phyloP scores from a whole-genome alignment of 2,888 invertebrate genomes.

The Timema cristinae region DNA sequence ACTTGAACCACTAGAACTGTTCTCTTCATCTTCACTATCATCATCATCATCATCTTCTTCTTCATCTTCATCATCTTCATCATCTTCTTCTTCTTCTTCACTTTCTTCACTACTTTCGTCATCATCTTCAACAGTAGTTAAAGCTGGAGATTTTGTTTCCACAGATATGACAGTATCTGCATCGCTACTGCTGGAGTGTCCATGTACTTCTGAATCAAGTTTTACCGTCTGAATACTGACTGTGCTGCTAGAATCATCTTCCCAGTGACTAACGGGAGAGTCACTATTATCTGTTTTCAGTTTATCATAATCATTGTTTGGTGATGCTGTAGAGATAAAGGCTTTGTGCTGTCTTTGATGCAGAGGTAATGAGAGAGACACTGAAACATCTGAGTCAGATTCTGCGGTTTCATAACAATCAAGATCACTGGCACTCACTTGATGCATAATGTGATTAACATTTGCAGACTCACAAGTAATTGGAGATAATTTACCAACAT shows the following conservation, averaged over 20 bases:
- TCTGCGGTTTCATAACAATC: slow-evolving; percentile 27
- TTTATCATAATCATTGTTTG: slow-evolving; percentile 34
- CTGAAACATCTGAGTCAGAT: slow-evolving; percentile 32
- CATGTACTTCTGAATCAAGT: slow-evolving; percentile 10
- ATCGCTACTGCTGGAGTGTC: slow-evolving; percentile 27
- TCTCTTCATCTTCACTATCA: slow-evolving; percentile 33
- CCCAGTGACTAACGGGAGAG: slow-evolving; percentile 33
- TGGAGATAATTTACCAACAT: slow-evolving; percentile 28
- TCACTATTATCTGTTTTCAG: slow-evolving; percentile 28
- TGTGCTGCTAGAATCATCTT: slow-evolving; percentile 39
- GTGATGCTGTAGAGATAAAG: background rate
- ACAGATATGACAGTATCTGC: slow-evolving; percentile 18
- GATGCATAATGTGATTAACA: background rate
- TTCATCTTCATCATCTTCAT: slow-evolving; percentile 24
- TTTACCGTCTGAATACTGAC: slow-evolving; percentile 37
- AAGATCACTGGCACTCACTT: slow-evolving; percentile 15
- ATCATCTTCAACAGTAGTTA: slow-evolving; percentile 22
- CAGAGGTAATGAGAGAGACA: slow-evolving; percentile 31
- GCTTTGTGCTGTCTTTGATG: slow-evolving; percentile 14
- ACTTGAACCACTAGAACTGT: slow-evolving; percentile 7
- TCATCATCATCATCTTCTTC: slow-evolving; percentile 34
- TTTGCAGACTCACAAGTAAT: slow-evolving; percentile 18
- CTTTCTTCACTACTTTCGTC: slow-evolving; percentile 23
- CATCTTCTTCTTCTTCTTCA: slow-evolving; percentile 24
- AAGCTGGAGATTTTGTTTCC: background rate